Percentiles rank a stretch among this genome's conserved stretches.
Conservation (phyloP, 2,113 vertebrate species). For the Atrichornis clamosus region DNA sequence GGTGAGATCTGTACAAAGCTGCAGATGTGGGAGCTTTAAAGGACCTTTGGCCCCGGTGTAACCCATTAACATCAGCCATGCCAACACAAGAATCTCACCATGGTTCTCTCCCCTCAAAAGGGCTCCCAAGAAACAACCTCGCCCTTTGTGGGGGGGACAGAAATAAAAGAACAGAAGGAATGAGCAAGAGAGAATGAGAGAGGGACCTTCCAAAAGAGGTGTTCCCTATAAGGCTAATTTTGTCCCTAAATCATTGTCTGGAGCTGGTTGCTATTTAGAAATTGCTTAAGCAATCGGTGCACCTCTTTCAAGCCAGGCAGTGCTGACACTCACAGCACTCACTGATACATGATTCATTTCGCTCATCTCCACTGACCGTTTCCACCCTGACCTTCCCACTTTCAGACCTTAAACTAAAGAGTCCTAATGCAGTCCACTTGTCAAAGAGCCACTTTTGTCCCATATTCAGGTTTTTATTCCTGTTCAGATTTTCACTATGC, state of each 20-base stretch:
- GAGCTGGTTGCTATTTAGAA: constrained; percentile 21
- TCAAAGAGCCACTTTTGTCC: constrained; percentile 43
- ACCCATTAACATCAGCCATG: constrained; percentile 68
- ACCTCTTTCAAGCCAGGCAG: background rate
- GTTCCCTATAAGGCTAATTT: constrained; percentile 58
- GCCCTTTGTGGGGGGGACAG: constrained; percentile 17
- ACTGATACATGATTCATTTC: constrained; percentile 14
- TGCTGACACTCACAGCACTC: background rate
- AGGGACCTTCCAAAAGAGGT: constrained; percentile 50
- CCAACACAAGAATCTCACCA: constrained; percentile 65
- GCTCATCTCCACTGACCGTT: constrained; percentile 9
- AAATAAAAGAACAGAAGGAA: constrained; percentile 39
- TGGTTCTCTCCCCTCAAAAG: constrained; percentile 58
- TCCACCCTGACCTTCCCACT: constrained; percentile 44
- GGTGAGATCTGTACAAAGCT: constrained; percentile 78
- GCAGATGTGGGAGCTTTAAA: constrained; percentile 76
- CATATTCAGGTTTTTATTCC: constrained; percentile 7
- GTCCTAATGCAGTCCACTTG: background rate
- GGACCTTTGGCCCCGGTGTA: constrained; percentile 73
- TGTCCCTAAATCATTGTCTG: constrained; percentile 44
- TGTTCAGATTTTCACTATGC: background rate
- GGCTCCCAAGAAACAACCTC: constrained; percentile 43
- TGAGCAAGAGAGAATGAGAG: constrained; percentile 35
- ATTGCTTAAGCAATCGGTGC: constrained; percentile 13
- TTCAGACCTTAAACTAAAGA: constrained; percentile 2